phyloP scores from a whole-genome alignment of 2,888 invertebrate genomes.

The Dastarcus helophoroides region DNA sequence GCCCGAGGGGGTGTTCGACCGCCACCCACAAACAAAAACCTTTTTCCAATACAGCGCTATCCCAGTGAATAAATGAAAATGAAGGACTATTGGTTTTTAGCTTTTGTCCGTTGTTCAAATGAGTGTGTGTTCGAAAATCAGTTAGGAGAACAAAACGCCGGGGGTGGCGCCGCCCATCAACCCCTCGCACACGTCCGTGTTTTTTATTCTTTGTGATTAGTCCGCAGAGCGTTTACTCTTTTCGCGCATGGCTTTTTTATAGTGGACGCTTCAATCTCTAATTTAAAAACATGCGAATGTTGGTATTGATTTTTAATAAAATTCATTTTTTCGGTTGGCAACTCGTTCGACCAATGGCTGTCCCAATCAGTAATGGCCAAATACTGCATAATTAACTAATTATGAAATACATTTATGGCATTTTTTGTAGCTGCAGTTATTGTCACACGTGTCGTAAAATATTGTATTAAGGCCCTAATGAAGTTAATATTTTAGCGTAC shows the following conservation, averaged over 20 bases:
- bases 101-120: constrained; percentile 38
- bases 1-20: constrained; percentile 8
- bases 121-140: constrained; percentile 29
- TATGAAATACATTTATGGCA: constrained; percentile 35
- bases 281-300: constrained; percentile 40
- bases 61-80: constrained; percentile 40
- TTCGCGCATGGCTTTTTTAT: constrained; percentile 39
- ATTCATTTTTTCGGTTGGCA: constrained; percentile 40
- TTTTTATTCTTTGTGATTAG: constrained; percentile 40
- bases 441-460: constrained; percentile 24
- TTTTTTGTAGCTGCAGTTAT: constrained; percentile 25
- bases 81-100: constrained; percentile 41
- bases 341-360: constrained; percentile 36
- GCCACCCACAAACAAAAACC: constrained; percentile 24
- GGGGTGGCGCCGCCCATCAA: constrained; percentile 12
- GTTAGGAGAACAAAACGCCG: constrained; percentile 30
- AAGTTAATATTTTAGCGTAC: constrained; percentile 19
- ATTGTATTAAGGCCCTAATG: constrained; percentile 24
- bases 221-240: constrained; percentile 37
- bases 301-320: constrained; percentile 41
- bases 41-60: constrained; percentile 39
- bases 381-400: constrained; percentile 38
- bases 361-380: constrained; percentile 36
- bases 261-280: constrained; percentile 38
- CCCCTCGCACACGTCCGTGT: constrained; percentile 31